Evolutionary conservation across 2,113 vertebrate genomes (phyloP).

Genomic region (Hydrolagus affinis): DNA sequence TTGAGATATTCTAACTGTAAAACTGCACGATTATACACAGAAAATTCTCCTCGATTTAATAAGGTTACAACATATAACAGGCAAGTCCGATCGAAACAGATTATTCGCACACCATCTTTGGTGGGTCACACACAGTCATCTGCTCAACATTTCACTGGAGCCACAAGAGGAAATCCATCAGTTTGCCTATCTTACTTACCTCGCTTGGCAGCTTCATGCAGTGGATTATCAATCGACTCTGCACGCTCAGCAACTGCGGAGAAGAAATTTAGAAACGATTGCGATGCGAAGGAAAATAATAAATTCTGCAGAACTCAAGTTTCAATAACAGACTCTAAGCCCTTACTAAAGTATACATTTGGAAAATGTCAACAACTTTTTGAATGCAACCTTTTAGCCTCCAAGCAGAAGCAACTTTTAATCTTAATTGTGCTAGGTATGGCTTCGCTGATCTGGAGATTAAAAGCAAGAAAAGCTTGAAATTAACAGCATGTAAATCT

Average conservation of each 20-base stretch:
- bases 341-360: not conserved
- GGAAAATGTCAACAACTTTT: not conserved
- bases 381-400: not conserved
- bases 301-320: not conserved
- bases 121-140: conserved; percentile 1
- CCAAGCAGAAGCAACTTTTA: not conserved
- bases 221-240: conserved; percentile 90
- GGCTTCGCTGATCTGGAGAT: too few relatives aligned
- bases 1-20: too few relatives aligned
- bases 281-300: not conserved
- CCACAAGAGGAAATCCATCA: too few relatives aligned
- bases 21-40: too few relatives aligned
- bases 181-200: conserved; percentile 53
- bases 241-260: conserved; percentile 82
- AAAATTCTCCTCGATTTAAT: too few relatives aligned
- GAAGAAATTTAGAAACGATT: not conserved
- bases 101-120: not conserved
- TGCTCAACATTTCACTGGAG: not conserved
- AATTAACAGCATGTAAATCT: too few relatives aligned
- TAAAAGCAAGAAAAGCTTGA: too few relatives aligned
- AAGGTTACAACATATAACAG: not conserved
- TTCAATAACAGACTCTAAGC: not conserved
- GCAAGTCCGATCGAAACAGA: not conserved
- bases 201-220: conserved; percentile 95
- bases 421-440: not conserved